phyloP scores from a whole-genome alignment of 2,888 invertebrate genomes.

The Diabrotica balteata region DNA sequence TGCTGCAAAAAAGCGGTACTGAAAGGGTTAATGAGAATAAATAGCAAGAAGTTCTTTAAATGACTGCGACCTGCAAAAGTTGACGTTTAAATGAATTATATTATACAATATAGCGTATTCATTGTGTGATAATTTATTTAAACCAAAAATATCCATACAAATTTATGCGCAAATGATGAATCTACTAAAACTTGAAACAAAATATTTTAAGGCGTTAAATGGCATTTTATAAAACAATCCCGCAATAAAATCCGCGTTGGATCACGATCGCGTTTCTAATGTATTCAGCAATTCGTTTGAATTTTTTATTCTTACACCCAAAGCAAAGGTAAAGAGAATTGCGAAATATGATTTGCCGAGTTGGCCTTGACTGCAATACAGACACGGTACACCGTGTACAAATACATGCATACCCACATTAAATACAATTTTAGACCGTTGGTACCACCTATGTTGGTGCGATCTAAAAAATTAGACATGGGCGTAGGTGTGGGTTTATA shows the following conservation, averaged over 20 bases:
- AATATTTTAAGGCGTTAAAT: constrained; percentile 25
- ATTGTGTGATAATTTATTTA: too few relatives aligned
- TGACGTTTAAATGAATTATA: too few relatives aligned
- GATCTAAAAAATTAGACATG: not conserved
- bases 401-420: constrained; percentile 32
- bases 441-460: not conserved
- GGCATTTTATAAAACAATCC: constrained; percentile 30
- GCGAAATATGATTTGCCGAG: constrained; percentile 38
- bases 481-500: not conserved
- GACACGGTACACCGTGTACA: constrained; percentile 29
- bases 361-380: constrained; percentile 36
- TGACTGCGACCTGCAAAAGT: too few relatives aligned
- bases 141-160: too few relatives aligned
- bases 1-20: too few relatives aligned
- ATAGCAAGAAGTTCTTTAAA: too few relatives aligned
- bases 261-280: constrained; percentile 36
- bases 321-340: constrained; percentile 24
- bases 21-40: too few relatives aligned
- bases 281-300: constrained; percentile 38
- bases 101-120: too few relatives aligned
- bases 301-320: constrained; percentile 26
- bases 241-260: constrained; percentile 31
- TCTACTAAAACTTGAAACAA: too few relatives aligned
- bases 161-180: too few relatives aligned
- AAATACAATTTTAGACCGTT: constrained; percentile 33